Base-by-base conservation (phyloP, 2,888 invertebrate species). In the Hydrotaea cyrtoneurina region DNA sequence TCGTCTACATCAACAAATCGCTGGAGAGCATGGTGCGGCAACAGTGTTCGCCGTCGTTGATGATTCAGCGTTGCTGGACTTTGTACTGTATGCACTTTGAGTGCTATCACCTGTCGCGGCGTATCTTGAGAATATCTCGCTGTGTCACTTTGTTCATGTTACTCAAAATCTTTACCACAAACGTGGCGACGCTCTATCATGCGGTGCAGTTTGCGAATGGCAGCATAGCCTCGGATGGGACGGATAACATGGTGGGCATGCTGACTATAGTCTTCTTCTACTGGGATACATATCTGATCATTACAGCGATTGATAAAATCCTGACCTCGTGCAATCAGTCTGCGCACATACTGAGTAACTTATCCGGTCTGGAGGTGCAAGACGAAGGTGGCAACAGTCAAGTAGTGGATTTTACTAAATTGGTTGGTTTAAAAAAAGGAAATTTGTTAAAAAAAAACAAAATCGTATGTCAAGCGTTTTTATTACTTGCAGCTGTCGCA, bases 401-500 rank as follows among this genome's bases (percentile, higher is more conserved):
- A 2, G 75, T 26, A 19, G 10, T 4, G 1, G 43, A 39, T 31
- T 17, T 77, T n/a, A 55, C 31, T 11, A 23, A 72, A 55, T n/a
- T 77, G 77, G 77, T 73, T n/a, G n/a, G n/a, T n/a, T n/a, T n/a
- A n/a, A n/a, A n/a, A n/a, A n/a, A n/a, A n/a, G n/a, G n/a, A n/a
- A n/a, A n/a, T n/a, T n/a, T n/a, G n/a, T n/a, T n/a, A n/a, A n/a
- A n/a, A n/a, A n/a, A n/a, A n/a, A n/a, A n/a, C n/a, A n/a, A n/a
- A n/a, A n/a, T n/a, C n/a, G n/a, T n/a, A n/a, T n/a, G n/a, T n/a
- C n/a, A n/a, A n/a, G n/a, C n/a, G n/a, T 71, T 26, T n/a, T 50
- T 76, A 8, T 4, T 57, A 11, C 10, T 82, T 82, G 5, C 71
- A 82, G 79, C 64, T 85, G 11, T 53, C 75, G 8, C 73, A 82